A percentile compares a stretch with the other conserved stretches of the same genome.
phyloP scores from a whole-genome alignment of 2,888 invertebrate species.

The Brenthis hecate region DNA sequence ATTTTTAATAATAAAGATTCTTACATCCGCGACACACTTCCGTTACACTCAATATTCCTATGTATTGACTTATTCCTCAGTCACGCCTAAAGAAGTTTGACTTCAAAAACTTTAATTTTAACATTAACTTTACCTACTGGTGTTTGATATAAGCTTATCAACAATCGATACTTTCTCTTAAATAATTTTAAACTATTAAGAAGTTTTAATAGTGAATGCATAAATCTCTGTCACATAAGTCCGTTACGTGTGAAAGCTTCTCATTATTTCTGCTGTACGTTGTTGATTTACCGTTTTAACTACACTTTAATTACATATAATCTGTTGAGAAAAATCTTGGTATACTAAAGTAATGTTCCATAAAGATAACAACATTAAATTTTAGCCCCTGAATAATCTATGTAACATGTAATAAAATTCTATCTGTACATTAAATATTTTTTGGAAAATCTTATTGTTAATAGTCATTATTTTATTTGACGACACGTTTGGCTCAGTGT shows the following conservation, averaged over 20 bases:
- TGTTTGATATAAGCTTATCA: slow-evolving; percentile 3
- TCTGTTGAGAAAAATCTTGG: slow-evolving; percentile 6
- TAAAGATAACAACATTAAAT: slow-evolving; percentile 3
- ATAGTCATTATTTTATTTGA: too few species aligned
- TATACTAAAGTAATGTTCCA: neutral
- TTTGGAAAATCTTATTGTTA: neutral
- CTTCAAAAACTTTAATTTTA: too few species aligned
- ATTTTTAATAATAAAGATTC: too few species aligned
- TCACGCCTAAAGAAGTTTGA: too few species aligned
- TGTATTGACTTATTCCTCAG: too few species aligned
- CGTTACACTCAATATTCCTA: too few species aligned
- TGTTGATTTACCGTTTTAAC: slow-evolving; percentile 22
- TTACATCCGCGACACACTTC: too few species aligned
- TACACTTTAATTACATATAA: slow-evolving; percentile 6
- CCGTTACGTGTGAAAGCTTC: slow-evolving; percentile 12
- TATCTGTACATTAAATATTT: neutral
- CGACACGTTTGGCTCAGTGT: too few species aligned
- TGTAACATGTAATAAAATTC: too few species aligned
- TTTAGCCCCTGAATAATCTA: neutral
- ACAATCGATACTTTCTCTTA: slow-evolving; percentile 14
- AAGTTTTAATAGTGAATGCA: slow-evolving; percentile 10
- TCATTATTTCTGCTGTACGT: neutral
- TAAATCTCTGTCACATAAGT: slow-evolving; percentile 17
- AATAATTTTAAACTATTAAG: neutral
- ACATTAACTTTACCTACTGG: too few species aligned